A percentile compares a stretch with the other conserved stretches of the same genome.
Conservation (phyloP, 2,113 vertebrate species). For the Crotophaga sulcirostris region DNA sequence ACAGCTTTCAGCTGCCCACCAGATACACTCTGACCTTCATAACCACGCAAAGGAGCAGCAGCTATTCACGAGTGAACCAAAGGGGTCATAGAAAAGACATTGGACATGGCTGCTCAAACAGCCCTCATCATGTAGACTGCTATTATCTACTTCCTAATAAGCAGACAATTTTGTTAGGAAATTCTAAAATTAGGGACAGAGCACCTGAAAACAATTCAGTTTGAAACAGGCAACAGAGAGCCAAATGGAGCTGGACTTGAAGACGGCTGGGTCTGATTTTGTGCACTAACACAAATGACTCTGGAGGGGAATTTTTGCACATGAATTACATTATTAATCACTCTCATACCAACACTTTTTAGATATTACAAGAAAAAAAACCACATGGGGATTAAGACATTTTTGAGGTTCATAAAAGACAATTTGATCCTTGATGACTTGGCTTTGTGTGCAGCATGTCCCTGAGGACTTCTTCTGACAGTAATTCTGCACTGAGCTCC, state of each 20-base stretch:
- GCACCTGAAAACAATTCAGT: neutral
- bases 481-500: neutral
- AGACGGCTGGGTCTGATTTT: neutral
- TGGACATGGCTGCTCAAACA: neutral
- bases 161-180: neutral
- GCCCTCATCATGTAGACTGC: neutral
- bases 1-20: conserved; percentile 4
- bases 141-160: neutral
- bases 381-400: neutral
- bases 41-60: neutral
- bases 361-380: neutral
- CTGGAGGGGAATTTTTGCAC: neutral
- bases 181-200: neutral
- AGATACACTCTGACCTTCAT: neutral
- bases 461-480: neutral
- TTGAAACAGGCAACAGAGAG: neutral
- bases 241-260: neutral
- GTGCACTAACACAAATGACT: neutral
- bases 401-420: neutral
- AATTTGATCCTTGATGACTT: neutral
- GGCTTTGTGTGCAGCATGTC: neutral
- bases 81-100: neutral
- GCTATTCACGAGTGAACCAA: neutral
- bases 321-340: neutral
- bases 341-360: neutral